Base-by-base conservation (phyloP, 2,888 invertebrate species). In the Diploptera punctata region DNA sequence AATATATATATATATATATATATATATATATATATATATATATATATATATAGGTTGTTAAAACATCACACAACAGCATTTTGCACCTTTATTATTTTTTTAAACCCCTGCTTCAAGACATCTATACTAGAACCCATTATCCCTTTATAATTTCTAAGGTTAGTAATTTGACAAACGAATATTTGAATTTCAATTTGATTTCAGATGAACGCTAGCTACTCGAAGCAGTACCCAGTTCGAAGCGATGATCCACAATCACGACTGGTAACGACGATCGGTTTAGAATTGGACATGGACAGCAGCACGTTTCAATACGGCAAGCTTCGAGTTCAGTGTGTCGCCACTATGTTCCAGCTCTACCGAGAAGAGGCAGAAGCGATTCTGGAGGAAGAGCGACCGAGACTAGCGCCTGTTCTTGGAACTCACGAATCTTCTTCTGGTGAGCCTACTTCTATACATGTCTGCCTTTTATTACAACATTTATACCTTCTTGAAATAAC, bases 371-470 rank as follows among this genome's bases (percentile, higher is more conserved):
- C 87, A 70, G 90, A 89, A 81, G 84, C 88, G 76, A 84, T 88
- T 78, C 85, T 92, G 79, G 90, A 90, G 81, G 91, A 92, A 84
- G 91, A 92, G 82, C 89, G 89, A 79, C 92, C 92, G 73, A 87
- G 90, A 82, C 88, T 91, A 78, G 91, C 92, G 74, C 91, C 91
- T 72, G 91, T 92, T 78, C 84, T 92, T 78, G 91, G 91, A 78
- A 91, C 91, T 74, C 86, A 89, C 75, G 90, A 90, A 83, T 86
- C 86, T 77, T 87, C 87, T 76, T 78, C 81, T 81, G 87, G 87
- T 87, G 81, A 84, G 85, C 81, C 9, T 2, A n/a, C n/a, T n/a
- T n/a, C n/a, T n/a, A n/a, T n/a, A n/a, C n/a, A n/a, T n/a, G n/a
- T n/a, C n/a, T n/a, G n/a, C n/a, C n/a, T n/a, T n/a, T n/a, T n/a